Evolutionary conservation across 2,797 vertebrate species (phyloP), one percentile per base, ranked within the genome.

Genomic region (Hoplostethus mediterraneus): DNA sequence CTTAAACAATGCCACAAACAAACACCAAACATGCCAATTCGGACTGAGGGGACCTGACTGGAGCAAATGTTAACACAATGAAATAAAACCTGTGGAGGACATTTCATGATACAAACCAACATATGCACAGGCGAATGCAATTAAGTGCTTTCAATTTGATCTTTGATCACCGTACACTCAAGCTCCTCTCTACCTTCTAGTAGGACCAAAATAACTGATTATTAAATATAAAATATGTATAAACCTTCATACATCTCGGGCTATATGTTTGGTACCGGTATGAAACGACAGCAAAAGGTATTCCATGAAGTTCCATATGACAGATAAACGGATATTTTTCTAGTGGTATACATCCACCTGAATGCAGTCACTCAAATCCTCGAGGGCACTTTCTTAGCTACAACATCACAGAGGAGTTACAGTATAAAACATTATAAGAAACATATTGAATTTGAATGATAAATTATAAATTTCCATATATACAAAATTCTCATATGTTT

Each of bases 401-500:
- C 85, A 59, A 85, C 69, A 57, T 91, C 79, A 89, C 86, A 87
- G 79, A 86, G 80, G 75, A 85, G 89, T 90, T 89, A 89, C 80
- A 79, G 88, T 93, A 92, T 91, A 92, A 93, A 94, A 93, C 83
- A 85, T 88, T 75, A 84, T 94, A 92, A 86, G 89, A 94, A 94
- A 94, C 90, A 88, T 93, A 91, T 85, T 89, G 73, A 77, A 91
- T 94, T 92, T 92, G 72, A 91, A 81, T 91, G 81, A 94, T 94
- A 94, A 94, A 93, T 94, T 92, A 94, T 90, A 90, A 87, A 89
- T 93, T 93, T 87, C 63, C 90, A 86, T 93, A 91, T 93, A 79
- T 92, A 92, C 92, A 94, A 87, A 88, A 88, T 88, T 90, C 73
- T 71, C 51, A 73, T 75, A 21, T 84, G 82, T 70, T 40, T 71